These are phyloP conservation scores for Boleophthalmus pectinirostris DNA, from an alignment of 2,113 vertebrate species.

Conservation along the genomic window DNA sequence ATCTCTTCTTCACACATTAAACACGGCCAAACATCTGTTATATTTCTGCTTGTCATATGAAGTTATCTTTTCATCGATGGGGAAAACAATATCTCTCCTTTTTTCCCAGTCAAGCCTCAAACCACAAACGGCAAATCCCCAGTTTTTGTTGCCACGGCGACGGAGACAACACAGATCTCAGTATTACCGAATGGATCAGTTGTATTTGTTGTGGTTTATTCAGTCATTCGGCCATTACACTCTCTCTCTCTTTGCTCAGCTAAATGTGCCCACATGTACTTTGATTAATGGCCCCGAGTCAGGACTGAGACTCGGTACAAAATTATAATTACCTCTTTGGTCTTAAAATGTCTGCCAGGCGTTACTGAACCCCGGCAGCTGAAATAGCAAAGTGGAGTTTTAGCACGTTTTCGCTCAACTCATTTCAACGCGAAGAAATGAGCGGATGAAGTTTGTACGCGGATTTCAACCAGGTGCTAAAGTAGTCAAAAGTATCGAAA, in stretches of 20 bases:
- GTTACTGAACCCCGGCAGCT: constrained; percentile 51
- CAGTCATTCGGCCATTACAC: constrained; percentile 37
- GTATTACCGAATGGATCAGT: background rate
- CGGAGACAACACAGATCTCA: background rate
- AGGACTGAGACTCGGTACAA: constrained; percentile 50
- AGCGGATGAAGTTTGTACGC: constrained; percentile 10
- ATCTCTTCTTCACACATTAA: too few relatives aligned
- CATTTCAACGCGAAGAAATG: constrained; percentile 1
- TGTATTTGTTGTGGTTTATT: background rate
- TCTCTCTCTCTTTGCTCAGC: constrained; percentile 34
- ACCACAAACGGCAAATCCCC: background rate
- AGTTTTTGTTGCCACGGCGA: background rate
- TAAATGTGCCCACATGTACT: constrained; percentile 63
- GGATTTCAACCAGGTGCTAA: background rate
- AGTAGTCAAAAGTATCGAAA: background rate
- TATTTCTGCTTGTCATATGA: background rate
- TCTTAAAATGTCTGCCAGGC: constrained; percentile 44
- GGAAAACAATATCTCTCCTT: background rate
- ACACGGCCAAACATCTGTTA: background rate
- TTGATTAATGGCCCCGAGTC: constrained; percentile 54
- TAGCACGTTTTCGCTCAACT: constrained; percentile 3
- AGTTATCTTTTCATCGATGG: background rate
- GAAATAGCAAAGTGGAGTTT: constrained; percentile 41
- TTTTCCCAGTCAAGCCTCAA: background rate
- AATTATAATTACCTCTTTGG: constrained; percentile 53